phyloP scores from a whole-genome alignment of 2,113 vertebrate species.

The Rhodinocichla rosea region DNA sequence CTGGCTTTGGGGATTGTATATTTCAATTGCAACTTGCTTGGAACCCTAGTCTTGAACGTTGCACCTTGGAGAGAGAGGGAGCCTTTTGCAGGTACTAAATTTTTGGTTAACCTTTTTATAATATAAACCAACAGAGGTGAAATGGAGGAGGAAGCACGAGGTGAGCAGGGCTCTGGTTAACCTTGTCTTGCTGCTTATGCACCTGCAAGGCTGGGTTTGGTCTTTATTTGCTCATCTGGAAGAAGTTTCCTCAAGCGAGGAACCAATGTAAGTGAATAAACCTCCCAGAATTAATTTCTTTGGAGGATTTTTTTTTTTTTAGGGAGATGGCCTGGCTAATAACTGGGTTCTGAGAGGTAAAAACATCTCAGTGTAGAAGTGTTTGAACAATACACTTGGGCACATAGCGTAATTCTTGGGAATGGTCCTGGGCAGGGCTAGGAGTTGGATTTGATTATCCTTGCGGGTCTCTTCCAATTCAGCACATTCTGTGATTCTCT shows the following conservation, averaged over 20 bases:
- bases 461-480: not conserved
- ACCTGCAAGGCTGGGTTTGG: not conserved
- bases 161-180: not conserved
- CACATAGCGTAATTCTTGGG: not conserved
- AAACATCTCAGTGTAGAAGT: not conserved
- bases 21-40: not conserved
- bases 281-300: not conserved
- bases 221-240: not conserved
- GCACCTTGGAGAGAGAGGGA: not conserved
- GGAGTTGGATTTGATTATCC: not conserved
- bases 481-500: not conserved
- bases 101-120: not conserved
- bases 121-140: not conserved
- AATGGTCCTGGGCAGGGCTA: not conserved
- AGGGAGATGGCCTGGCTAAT: not conserved
- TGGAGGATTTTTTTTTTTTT: accelerated
- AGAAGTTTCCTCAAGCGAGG: not conserved
- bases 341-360: not conserved
- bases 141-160: not conserved
- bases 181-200: not conserved
- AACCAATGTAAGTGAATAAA: not conserved
- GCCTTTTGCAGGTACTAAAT: not conserved
- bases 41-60: not conserved
- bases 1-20: not conserved
- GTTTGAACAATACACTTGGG: not conserved